phyloP scores from a whole-genome alignment of 92 coral and sea anemone genomes.

The Zoanthus solanderi region DNA sequence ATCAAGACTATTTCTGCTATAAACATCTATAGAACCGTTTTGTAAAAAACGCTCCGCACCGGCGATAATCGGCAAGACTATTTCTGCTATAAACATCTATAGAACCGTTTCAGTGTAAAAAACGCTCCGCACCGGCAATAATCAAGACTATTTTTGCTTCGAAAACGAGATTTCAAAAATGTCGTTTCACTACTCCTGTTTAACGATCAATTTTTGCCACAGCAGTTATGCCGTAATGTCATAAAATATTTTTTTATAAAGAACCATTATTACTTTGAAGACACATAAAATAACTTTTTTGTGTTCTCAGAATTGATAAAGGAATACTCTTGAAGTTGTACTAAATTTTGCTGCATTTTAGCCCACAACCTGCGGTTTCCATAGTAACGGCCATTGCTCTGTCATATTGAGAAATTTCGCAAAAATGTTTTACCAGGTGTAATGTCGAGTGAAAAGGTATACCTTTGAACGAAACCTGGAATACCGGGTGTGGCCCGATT shows the following conservation, averaged over 20 bases:
- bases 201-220: constrained; percentile 20
- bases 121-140: too few relatives aligned
- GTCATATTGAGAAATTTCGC: constrained; percentile 17
- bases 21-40: constrained; percentile 10
- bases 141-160: neutral
- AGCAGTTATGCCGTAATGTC: neutral
- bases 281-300: neutral
- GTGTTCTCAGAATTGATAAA: neutral
- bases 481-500: constrained; percentile 11
- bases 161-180: constrained; percentile 16
- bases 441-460: neutral
- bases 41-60: neutral
- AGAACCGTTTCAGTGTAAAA: too few relatives aligned
- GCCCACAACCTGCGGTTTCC: constrained; percentile 8
- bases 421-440: constrained; percentile 23
- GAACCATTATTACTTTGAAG: neutral
- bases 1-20: neutral
- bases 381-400: constrained; percentile 15
- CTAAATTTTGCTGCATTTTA: constrained; percentile 3
- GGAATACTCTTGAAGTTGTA: constrained; percentile 8
- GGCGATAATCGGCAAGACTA: too few relatives aligned
- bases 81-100: too few relatives aligned
- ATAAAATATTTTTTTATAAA: constrained; percentile 3
- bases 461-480: constrained; percentile 25
- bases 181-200: constrained; percentile 22